These are phyloP conservation scores for Typhlichthys eigenmanni DNA, from an alignment of 2,797 vertebrate genomes.

Conservation along the genomic window DNA sequence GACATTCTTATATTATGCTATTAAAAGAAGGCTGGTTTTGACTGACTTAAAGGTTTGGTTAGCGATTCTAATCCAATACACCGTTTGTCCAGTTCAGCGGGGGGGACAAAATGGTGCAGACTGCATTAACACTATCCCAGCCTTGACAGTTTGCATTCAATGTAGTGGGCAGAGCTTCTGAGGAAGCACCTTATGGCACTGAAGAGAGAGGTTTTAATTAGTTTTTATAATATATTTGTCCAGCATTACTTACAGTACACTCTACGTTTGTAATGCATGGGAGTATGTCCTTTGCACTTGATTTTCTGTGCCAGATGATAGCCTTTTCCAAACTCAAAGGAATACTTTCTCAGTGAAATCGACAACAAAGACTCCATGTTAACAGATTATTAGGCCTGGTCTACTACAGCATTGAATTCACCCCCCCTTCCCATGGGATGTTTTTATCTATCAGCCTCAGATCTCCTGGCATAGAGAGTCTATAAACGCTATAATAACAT, in stretches of 20 bases:
- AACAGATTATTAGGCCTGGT: conserved; percentile 42
- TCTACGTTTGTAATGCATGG: conserved; percentile 29
- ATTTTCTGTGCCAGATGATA: conserved; percentile 31
- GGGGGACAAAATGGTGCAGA: too few relatives aligned
- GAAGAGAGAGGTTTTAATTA: too few relatives aligned
- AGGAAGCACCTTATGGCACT: conserved; percentile 1
- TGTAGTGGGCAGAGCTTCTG: too few relatives aligned
- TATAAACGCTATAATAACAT: conserved; percentile 59
- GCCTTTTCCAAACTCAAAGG: conserved; percentile 37
- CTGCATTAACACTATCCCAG: too few relatives aligned
- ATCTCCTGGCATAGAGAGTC: conserved; percentile 42
- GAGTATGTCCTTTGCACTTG: conserved; percentile 43
- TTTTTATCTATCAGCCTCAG: conserved; percentile 39
- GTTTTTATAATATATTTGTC: too few relatives aligned
- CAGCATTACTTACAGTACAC: neutral
- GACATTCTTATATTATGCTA: too few relatives aligned
- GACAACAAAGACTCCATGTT: conserved; percentile 34
- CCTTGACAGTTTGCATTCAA: too few relatives aligned
- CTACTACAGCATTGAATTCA: neutral
- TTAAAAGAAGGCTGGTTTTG: too few relatives aligned
- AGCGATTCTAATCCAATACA: too few relatives aligned
- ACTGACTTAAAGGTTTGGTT: too few relatives aligned
- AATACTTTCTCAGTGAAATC: conserved; percentile 61
- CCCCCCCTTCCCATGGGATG: conserved; percentile 10
- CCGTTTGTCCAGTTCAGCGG: too few relatives aligned